These are phyloP conservation scores for Anhinga rufa DNA, from an alignment of 2,113 vertebrate species.

Conservation along the genomic window DNA sequence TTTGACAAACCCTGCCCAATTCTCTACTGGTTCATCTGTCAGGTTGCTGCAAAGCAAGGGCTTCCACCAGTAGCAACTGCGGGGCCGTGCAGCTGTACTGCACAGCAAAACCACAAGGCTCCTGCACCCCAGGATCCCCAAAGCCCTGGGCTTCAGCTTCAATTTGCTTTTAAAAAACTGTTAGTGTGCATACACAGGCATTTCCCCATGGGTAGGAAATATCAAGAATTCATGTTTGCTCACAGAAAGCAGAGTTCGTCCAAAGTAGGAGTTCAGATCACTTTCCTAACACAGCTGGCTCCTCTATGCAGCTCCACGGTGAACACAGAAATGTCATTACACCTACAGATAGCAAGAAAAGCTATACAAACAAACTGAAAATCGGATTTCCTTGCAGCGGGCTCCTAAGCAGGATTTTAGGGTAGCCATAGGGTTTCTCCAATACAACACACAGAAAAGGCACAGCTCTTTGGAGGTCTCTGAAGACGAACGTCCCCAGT, in stretches of 20 bases:
- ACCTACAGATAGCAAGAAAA: background rate
- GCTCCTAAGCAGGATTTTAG: background rate
- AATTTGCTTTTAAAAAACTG: background rate
- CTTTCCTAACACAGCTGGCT: background rate
- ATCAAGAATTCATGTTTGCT: background rate
- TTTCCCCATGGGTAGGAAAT: background rate
- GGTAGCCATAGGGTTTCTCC: background rate
- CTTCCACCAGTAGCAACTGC: background rate
- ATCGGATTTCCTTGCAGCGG: background rate
- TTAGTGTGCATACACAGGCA: fast-evolving
- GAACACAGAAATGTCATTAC: background rate
- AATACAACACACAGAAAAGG: background rate
- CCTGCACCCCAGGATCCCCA: background rate
- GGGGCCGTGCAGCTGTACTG: fast-evolving
- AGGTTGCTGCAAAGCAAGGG: background rate
- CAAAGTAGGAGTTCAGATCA: background rate
- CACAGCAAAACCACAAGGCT: background rate
- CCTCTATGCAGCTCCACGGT: fast-evolving
- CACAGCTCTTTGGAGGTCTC: background rate
- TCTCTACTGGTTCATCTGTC: background rate
- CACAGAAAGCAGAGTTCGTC: background rate
- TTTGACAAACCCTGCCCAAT: background rate
- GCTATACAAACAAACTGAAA: background rate
- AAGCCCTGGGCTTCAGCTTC: background rate
- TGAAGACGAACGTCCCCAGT: background rate